A percentile compares a stretch with the other conserved stretches of the same genome.
phyloP scores from a whole-genome alignment of 2,888 invertebrate genomes.

The Scrobipalpa atriplicella region DNA sequence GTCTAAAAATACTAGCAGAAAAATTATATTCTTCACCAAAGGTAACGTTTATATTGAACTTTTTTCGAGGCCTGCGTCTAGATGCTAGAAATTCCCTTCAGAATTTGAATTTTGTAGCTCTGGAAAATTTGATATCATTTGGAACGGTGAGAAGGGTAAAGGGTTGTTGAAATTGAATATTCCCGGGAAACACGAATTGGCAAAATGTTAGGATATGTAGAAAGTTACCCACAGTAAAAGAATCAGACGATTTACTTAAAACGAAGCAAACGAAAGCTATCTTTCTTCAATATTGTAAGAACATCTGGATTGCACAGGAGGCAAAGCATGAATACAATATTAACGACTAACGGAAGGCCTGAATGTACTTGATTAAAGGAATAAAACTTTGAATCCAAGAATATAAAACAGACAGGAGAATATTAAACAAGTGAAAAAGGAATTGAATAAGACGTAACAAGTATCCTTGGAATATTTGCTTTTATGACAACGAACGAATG shows the following conservation, averaged over 20 bases:
- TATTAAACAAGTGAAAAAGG: not conserved
- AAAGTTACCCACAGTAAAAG: not conserved
- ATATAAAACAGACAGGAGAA: not conserved
- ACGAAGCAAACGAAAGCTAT: constrained; percentile 12
- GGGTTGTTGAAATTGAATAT: not conserved
- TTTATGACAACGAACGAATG: not conserved
- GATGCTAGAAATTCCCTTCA: not conserved
- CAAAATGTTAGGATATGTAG: not conserved
- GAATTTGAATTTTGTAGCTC: not conserved
- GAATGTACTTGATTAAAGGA: constrained; percentile 10
- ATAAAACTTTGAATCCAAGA: not conserved
- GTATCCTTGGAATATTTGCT: too few species aligned
- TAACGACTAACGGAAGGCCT: not conserved
- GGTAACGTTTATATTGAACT: too few species aligned
- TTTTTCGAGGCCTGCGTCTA: too few species aligned
- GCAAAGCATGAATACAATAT: constrained; percentile 31
- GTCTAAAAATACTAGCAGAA: not conserved
- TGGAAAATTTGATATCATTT: constrained; percentile 8
- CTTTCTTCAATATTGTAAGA: constrained; percentile 5
- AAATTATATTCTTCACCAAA: too few species aligned
- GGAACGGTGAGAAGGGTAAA: not conserved
- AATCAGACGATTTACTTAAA: not conserved
- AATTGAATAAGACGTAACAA: too few species aligned
- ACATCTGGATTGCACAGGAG: constrained; percentile 25
- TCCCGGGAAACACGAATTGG: not conserved